A percentile compares a stretch with the other conserved stretches of the same genome.
These are phyloP conservation scores for Oreocharis arfaki DNA, from an alignment of 2,113 vertebrate species.

Conservation along the genomic window DNA sequence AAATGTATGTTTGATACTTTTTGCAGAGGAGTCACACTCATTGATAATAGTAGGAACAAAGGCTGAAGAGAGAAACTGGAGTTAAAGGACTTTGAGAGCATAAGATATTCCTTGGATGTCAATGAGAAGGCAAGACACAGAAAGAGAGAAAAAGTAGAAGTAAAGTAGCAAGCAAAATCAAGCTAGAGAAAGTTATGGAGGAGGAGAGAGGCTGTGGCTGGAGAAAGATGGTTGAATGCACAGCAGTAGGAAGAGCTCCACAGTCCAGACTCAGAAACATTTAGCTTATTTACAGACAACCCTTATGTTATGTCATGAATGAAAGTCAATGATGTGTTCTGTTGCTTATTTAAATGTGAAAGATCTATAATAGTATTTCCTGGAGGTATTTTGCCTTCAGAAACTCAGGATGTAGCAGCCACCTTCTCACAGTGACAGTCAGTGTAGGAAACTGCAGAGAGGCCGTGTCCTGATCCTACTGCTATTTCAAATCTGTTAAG, in stretches of 20 bases:
- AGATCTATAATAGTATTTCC: neutral
- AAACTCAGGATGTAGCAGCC: neutral
- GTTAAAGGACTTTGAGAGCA: neutral
- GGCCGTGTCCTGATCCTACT: neutral
- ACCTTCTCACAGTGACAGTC: slow-evolving; percentile 4
- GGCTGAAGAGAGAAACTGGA: neutral
- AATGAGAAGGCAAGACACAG: neutral
- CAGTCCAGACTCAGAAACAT: neutral
- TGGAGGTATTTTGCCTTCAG: neutral
- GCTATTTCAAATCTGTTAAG: neutral
- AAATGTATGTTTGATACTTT: neutral
- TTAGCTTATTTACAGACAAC: neutral
- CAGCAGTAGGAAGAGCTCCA: neutral
- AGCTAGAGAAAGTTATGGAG: neutral
- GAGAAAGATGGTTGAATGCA: neutral
- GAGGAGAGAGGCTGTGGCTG: neutral
- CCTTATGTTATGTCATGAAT: neutral
- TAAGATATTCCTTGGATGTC: neutral
- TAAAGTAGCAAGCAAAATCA: neutral
- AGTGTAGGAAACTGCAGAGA: neutral
- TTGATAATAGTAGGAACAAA: neutral
- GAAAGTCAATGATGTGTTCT: neutral
- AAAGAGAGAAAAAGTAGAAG: neutral
- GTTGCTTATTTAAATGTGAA: slow-evolving; percentile 1
- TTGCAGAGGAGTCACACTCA: neutral